Conservation (phyloP, 2,888 invertebrate species). For the Cartodere bifasciata region DNA sequence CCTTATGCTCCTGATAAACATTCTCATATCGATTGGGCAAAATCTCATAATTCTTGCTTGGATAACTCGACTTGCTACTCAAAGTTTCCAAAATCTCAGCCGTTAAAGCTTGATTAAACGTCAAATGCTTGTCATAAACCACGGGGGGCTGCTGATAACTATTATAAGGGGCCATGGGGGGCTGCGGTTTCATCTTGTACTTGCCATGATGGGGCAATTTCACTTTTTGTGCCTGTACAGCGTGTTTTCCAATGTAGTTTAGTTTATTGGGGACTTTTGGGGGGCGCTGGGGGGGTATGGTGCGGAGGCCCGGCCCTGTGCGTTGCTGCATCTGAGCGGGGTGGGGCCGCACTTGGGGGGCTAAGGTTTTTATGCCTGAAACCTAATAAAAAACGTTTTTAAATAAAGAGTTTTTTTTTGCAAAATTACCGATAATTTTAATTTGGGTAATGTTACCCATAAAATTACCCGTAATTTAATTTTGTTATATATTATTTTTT, state of each 20-base stretch:
- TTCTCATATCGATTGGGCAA: constrained; percentile 33
- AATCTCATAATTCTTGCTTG: constrained; percentile 40
- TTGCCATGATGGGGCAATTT: constrained; percentile 16
- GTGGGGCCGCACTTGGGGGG: constrained; percentile 26
- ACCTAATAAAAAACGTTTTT: too few species aligned
- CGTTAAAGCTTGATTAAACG: constrained; percentile 48
- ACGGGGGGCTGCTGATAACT: constrained; percentile 13
- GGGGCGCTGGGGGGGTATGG: constrained; percentile 32
- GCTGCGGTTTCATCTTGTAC: constrained; percentile 8
- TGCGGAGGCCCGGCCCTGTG: constrained; percentile 29
- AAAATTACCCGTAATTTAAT: too few species aligned
- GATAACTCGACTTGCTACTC: constrained; percentile 38
- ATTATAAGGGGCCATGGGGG: constrained; percentile 16
- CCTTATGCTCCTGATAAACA: constrained; percentile 17
- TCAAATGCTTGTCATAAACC: constrained; percentile 35
- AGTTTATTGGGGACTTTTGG: constrained; percentile 30
- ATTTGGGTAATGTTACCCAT: too few species aligned
- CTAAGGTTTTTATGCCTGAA: constrained; percentile 29
- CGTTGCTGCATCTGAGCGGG: constrained; percentile 24
- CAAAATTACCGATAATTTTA: too few species aligned
- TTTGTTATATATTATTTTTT: too few species aligned
- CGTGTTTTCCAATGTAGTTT: constrained; percentile 36
- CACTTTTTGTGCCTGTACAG: constrained; percentile 33
- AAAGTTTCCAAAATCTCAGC: constrained; percentile 49
- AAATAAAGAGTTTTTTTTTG: too few species aligned